A percentile compares a stretch with the other conserved stretches of the same genome.
phyloP scores from a whole-genome alignment of 1,140 invertebrate species.

The Caenorhabditis briggsae region DNA sequence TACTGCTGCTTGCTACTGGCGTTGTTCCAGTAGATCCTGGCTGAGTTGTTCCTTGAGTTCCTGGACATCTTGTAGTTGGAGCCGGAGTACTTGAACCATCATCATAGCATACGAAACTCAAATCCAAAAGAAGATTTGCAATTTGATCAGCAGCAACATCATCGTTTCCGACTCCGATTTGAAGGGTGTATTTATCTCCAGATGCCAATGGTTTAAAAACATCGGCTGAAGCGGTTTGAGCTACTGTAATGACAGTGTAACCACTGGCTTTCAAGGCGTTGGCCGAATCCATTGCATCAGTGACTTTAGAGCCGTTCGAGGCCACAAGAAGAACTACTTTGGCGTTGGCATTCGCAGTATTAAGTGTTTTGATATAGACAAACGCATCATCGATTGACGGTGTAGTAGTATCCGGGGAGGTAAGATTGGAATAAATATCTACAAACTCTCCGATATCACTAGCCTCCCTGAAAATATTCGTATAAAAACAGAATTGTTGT shows the following conservation, averaged over 20 bases:
- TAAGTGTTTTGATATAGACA: not conserved
- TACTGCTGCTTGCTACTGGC: not conserved
- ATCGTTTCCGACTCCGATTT: slow-evolving; percentile 39
- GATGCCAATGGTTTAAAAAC: slow-evolving; percentile 24
- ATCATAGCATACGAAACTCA: slow-evolving; percentile 19
- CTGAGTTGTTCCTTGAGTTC: slow-evolving; percentile 20
- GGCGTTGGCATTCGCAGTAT: not conserved
- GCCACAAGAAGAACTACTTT: slow-evolving; percentile 19
- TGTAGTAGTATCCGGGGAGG: no score
- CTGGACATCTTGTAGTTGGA: slow-evolving; percentile 29
- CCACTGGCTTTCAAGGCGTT: not conserved
- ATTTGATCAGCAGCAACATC: not conserved
- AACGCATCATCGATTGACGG: not conserved
- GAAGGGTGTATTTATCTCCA: not conserved
- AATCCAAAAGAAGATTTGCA: not conserved
- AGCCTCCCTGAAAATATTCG: not conserved
- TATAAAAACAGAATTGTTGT: not conserved
- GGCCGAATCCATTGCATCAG: not conserved
- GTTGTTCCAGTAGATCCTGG: slow-evolving; percentile 4
- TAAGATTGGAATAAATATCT: not conserved
- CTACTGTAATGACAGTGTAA: slow-evolving; percentile 18
- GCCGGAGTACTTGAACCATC: slow-evolving; percentile 23
- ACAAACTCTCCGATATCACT: not conserved
- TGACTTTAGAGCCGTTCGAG: not conserved
- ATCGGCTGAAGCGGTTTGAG: not conserved